phyloP scores from a whole-genome alignment of 2,888 invertebrate genomes.

The Labia minor region DNA sequence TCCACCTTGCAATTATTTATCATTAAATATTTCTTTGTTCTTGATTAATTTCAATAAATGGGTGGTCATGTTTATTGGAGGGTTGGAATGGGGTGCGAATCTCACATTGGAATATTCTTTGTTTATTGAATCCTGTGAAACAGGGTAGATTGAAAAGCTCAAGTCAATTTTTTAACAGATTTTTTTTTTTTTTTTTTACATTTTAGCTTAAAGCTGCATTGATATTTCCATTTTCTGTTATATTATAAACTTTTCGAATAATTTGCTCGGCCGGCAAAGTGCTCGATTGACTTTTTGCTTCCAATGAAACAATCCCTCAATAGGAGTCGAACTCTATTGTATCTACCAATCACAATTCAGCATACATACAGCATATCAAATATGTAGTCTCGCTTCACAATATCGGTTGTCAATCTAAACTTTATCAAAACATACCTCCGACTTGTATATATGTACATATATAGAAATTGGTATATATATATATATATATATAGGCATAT shows the following conservation, averaged over 20 bases:
- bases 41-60: neutral
- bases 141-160: neutral
- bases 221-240: neutral
- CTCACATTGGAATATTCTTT: neutral
- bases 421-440: slow-evolving; percentile 22
- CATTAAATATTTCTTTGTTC: neutral
- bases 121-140: neutral
- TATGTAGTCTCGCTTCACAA: slow-evolving; percentile 21
- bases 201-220: neutral
- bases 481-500: no score
- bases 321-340: slow-evolving; percentile 17
- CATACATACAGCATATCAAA: slow-evolving; percentile 24
- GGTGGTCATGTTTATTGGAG: neutral
- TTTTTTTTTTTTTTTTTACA: neutral
- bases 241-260: slow-evolving; percentile 1
- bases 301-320: neutral
- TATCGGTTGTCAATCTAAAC: slow-evolving; percentile 24
- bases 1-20: neutral
- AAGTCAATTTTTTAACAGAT: neutral
- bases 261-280: neutral
- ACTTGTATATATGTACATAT: neutral
- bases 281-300: neutral
- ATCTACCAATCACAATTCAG: slow-evolving; percentile 22
- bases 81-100: neutral
- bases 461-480: neutral